Conservation (phyloP, 2,888 invertebrate species). For the Syrphus vitripennis region DNA sequence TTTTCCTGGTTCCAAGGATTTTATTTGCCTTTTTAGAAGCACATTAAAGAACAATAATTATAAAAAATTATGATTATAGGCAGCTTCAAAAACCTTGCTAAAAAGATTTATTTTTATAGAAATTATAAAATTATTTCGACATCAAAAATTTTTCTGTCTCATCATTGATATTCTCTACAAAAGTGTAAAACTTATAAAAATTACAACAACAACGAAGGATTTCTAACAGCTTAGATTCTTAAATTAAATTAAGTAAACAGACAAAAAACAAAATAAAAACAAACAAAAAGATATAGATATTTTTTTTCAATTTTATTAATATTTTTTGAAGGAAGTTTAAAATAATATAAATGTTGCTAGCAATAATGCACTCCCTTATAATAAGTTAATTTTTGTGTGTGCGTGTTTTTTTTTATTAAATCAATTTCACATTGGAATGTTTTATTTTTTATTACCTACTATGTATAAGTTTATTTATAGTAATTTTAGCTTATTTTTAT, state of each 20-base stretch:
- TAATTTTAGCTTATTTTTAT: background rate
- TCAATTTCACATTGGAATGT: conserved; percentile 7
- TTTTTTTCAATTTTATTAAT: background rate
- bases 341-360: background rate
- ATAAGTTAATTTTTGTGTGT: background rate
- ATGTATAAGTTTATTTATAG: too few species aligned
- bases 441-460: background rate
- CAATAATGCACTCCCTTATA: background rate
- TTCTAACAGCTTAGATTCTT: background rate
- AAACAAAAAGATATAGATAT: background rate
- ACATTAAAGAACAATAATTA: too few species aligned
- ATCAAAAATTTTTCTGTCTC: background rate
- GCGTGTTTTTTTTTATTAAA: background rate
- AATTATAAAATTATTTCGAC: too few species aligned
- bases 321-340: background rate
- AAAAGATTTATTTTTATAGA: too few species aligned
- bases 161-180: conserved; percentile 4
- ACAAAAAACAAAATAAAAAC: background rate
- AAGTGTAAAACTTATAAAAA: background rate
- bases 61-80: too few species aligned
- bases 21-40: too few species aligned
- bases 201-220: background rate
- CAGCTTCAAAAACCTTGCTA: too few species aligned
- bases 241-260: background rate
- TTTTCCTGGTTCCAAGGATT: too few species aligned